phyloP scores from a whole-genome alignment of 2,113 vertebrate genomes.

The Apteryx mantelli region DNA sequence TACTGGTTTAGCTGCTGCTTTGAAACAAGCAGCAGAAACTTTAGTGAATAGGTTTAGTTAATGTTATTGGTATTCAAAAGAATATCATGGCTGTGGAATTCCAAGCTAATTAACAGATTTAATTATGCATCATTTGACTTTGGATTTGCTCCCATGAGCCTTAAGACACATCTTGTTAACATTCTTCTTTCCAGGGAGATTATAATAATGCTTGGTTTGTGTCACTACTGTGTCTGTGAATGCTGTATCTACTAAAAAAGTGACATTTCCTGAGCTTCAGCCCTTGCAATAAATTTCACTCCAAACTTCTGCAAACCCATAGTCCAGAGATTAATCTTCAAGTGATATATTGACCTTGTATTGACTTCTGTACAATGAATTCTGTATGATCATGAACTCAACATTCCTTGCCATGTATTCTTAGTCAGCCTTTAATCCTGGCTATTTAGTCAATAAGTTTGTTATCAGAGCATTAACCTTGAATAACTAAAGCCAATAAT shows the following conservation, averaged over 20 bases:
- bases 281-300: neutral
- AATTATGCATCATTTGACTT: neutral
- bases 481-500: neutral
- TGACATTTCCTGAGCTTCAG: neutral
- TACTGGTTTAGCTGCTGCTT: neutral
- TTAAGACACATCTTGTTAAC: neutral
- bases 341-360: neutral
- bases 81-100: neutral
- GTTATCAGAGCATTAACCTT: neutral
- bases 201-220: neutral
- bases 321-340: neutral
- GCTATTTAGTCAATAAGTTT: neutral
- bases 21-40: neutral
- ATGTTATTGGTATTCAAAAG: neutral
- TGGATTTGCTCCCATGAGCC: neutral
- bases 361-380: neutral
- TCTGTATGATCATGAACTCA: neutral
- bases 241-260: neutral
- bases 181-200: neutral
- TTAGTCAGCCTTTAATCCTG: neutral
- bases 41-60: neutral
- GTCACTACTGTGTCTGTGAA: neutral
- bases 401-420: neutral
- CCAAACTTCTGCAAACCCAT: neutral
- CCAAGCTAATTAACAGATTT: neutral